These are phyloP conservation scores for Yponomeuta malinellus DNA, from an alignment of 2,888 invertebrate genomes.

Conservation along the genomic window DNA sequence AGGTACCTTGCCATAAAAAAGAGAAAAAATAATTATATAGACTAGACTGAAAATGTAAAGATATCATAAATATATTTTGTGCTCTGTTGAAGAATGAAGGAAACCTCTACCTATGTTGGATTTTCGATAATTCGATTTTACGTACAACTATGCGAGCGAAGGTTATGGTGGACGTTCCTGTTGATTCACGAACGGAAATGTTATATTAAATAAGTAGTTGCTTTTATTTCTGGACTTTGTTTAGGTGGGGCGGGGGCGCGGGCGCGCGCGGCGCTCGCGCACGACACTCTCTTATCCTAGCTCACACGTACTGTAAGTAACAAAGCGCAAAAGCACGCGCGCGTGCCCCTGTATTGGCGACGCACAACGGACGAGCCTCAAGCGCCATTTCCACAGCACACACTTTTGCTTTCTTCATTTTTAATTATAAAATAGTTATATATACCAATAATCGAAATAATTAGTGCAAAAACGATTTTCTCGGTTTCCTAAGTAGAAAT, in stretches of 20 bases:
- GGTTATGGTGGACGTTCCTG: slow-evolving; percentile 54
- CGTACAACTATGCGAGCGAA: slow-evolving; percentile 41
- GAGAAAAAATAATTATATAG: slow-evolving; percentile 69
- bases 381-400: slow-evolving; percentile 62
- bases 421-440: slow-evolving; percentile 65
- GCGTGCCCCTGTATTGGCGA: slow-evolving; percentile 30
- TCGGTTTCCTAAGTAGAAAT: slow-evolving; percentile 70
- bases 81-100: slow-evolving; percentile 65
- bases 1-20: slow-evolving; percentile 72
- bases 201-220: slow-evolving; percentile 37
- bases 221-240: slow-evolving; percentile 55
- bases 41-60: slow-evolving; percentile 74
- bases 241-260: slow-evolving; percentile 34
- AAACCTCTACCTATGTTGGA: slow-evolving; percentile 58
- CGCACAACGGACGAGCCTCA: slow-evolving; percentile 59
- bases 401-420: slow-evolving; percentile 64
- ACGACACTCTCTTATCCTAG: neutral
- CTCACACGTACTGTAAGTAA: slow-evolving; percentile 14
- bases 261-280: slow-evolving; percentile 19
- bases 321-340: slow-evolving; percentile 21
- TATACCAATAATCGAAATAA: slow-evolving; percentile 60
- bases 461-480: slow-evolving; percentile 59
- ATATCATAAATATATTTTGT: slow-evolving; percentile 70
- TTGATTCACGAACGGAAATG: slow-evolving; percentile 51
- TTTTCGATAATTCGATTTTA: slow-evolving; percentile 49